phyloP scores from a whole-genome alignment of 92 coral and sea anemone species.

The Parazoanthus darwini region DNA sequence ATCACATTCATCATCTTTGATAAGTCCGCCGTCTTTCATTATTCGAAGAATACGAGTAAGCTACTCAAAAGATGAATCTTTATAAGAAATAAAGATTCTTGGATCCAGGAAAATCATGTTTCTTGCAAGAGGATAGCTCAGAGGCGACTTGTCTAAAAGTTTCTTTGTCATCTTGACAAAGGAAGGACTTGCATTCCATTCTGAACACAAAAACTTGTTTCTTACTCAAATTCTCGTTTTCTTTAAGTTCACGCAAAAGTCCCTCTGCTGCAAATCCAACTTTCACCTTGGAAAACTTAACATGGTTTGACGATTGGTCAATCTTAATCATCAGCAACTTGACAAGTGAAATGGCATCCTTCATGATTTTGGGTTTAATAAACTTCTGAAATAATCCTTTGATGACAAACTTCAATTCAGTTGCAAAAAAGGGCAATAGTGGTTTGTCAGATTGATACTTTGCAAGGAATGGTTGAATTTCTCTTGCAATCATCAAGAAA shows the following conservation, averaged over 20 bases:
- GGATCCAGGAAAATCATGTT: constrained; percentile 48
- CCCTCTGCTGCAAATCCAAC: constrained; percentile 50
- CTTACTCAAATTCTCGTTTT: constrained; percentile 29
- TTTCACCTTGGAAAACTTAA: constrained; percentile 36
- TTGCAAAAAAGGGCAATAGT: constrained; percentile 45
- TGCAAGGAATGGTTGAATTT: constrained; percentile 31
- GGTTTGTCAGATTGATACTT: constrained; percentile 41
- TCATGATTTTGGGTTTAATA: no score
- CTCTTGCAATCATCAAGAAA: constrained; percentile 31
- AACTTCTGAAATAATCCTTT: no score
- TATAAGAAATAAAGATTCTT: constrained; percentile 33
- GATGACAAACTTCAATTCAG: not conserved
- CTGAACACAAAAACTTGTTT: constrained; percentile 36
- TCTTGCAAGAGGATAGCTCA: constrained; percentile 48
- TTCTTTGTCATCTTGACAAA: constrained; percentile 21
- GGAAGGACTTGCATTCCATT: constrained; percentile 14
- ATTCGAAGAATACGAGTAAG: constrained; percentile 48
- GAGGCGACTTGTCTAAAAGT: constrained; percentile 47
- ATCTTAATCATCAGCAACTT: no score
- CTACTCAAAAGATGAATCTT: constrained; percentile 28
- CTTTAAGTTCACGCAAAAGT: constrained; percentile 40
- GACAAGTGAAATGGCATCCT: no score
- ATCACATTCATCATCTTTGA: constrained; percentile 47
- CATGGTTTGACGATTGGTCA: constrained; percentile 23
- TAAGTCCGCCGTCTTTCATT: constrained; percentile 47